A percentile compares a stretch with the other conserved stretches of the same genome.
Evolutionary conservation across 1,140 invertebrate species (phyloP).

Genomic region (Leptinotarsa lineolata): DNA sequence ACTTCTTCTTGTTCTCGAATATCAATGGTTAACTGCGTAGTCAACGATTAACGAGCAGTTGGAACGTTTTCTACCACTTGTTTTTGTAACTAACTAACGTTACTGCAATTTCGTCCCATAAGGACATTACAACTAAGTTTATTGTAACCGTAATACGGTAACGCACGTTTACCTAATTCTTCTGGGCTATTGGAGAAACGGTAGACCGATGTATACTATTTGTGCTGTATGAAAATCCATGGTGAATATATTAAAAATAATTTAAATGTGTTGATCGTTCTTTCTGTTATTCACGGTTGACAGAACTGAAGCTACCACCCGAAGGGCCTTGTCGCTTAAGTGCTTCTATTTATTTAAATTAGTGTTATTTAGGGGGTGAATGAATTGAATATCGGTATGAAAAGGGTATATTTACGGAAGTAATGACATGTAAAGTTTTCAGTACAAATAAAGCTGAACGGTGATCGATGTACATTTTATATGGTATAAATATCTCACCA

Average conservation of each 20-base stretch:
- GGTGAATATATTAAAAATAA: slow-evolving; percentile 40
- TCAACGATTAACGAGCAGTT: too few relatives aligned
- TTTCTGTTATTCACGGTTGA: slow-evolving; percentile 29
- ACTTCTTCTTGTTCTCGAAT: too few relatives aligned
- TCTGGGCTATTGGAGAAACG: neutral
- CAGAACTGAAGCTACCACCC: slow-evolving; percentile 26
- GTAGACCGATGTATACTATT: neutral
- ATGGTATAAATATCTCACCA: too few relatives aligned
- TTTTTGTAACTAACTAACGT: too few relatives aligned
- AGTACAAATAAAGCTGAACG: too few relatives aligned
- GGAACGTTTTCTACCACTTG: too few relatives aligned
- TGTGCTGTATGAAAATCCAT: slow-evolving; percentile 21
- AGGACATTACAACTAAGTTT: too few relatives aligned
- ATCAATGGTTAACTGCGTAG: too few relatives aligned
- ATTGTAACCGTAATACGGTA: too few relatives aligned
- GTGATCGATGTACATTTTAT: too few relatives aligned
- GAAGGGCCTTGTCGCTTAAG: slow-evolving; percentile 28
- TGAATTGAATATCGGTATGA: slow-evolving; percentile 27
- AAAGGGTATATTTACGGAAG: neutral
- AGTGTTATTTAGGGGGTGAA: slow-evolving; percentile 32
- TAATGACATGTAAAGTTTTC: neutral
- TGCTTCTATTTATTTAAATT: slow-evolving; percentile 42
- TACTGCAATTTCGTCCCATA: too few relatives aligned
- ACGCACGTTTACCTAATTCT: too few relatives aligned
- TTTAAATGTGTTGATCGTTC: slow-evolving; percentile 42